phyloP scores from a whole-genome alignment of 2,113 vertebrate species.

The Menidia beryllina region DNA sequence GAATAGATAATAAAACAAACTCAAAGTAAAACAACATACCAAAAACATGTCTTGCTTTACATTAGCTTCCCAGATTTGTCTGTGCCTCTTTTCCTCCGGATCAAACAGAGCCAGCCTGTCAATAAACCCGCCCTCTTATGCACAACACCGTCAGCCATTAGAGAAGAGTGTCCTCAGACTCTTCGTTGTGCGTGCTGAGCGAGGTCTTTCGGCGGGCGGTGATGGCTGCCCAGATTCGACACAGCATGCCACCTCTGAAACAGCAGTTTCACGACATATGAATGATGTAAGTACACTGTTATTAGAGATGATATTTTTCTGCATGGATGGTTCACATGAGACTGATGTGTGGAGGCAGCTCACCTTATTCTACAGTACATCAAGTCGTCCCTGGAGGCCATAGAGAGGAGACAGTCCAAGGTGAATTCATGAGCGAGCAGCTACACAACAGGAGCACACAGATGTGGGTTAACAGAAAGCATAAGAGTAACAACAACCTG shows the following conservation, averaged over 20 bases:
- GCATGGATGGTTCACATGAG: conserved; percentile 10
- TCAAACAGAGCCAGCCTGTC: conserved; percentile 63
- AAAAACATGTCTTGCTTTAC: background rate
- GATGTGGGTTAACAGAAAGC: conserved; percentile 17
- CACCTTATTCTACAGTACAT: conserved; percentile 85
- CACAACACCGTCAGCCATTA: conserved; percentile 54
- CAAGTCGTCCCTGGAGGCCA: conserved; percentile 87
- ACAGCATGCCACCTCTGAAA: conserved; percentile 86
- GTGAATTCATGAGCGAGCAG: conserved; percentile 86
- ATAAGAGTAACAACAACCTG: conserved; percentile 13
- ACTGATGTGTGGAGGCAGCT: conserved; percentile 41
- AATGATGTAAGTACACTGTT: background rate
- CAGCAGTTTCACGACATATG: background rate
- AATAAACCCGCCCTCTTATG: conserved; percentile 43
- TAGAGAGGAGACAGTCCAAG: conserved; percentile 83
- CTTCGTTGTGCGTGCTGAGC: conserved; percentile 52
- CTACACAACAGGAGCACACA: conserved; percentile 67
- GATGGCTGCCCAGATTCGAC: conserved; percentile 88
- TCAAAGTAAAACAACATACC: conserved; percentile 25
- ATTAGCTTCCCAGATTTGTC: conserved; percentile 12
- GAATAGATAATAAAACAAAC: conserved; percentile 9
- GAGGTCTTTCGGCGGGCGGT: conserved; percentile 68
- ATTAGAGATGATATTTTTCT: too few species aligned
- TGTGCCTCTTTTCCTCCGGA: conserved; percentile 7
- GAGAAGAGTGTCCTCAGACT: conserved; percentile 66